These are phyloP conservation scores for Parnassius glacialis DNA, from an alignment of 2,888 invertebrate genomes.

Conservation along the genomic window DNA sequence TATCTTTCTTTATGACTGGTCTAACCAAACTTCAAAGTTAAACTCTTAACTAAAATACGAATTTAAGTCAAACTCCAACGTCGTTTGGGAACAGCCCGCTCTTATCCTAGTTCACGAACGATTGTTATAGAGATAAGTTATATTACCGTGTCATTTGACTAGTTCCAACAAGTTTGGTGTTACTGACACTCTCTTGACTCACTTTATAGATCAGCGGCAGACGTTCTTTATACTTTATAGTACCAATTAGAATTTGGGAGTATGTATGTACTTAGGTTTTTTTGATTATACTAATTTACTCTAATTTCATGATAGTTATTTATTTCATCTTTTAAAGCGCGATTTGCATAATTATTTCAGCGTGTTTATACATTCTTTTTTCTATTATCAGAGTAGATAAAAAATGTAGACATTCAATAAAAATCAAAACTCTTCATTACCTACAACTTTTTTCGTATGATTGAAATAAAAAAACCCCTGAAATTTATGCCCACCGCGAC, in stretches of 20 bases:
- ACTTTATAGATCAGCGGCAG: not conserved
- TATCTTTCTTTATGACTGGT: not conserved
- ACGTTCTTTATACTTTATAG: not conserved
- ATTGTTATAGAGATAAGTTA: slow-evolving; percentile 33
- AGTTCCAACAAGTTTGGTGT: slow-evolving; percentile 26
- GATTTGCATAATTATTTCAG: too few species aligned
- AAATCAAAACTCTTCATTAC: too few species aligned
- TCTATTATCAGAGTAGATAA: too few species aligned
- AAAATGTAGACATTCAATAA: too few species aligned
- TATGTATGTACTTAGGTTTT: too few species aligned
- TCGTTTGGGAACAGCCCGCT: slow-evolving; percentile 26
- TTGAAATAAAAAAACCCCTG: not conserved
- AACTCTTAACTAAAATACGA: slow-evolving; percentile 24
- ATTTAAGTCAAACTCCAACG: slow-evolving; percentile 9
- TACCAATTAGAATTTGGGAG: not conserved
- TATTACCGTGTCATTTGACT: slow-evolving; percentile 24
- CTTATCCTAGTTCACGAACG: slow-evolving; percentile 32
- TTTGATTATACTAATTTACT: too few species aligned
- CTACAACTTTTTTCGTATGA: not conserved
- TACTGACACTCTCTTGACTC: slow-evolving; percentile 17
- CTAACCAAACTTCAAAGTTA: slow-evolving; percentile 9
- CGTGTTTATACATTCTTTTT: too few species aligned
- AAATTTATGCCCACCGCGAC: slow-evolving; percentile 1
- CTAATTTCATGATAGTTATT: too few species aligned
- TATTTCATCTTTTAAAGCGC: too few species aligned